A percentile compares a stretch with the other conserved stretches of the same genome.
These are phyloP conservation scores for Meteorus sp. DNA, from an alignment of 1,140 invertebrate genomes.

Conservation along the genomic window DNA sequence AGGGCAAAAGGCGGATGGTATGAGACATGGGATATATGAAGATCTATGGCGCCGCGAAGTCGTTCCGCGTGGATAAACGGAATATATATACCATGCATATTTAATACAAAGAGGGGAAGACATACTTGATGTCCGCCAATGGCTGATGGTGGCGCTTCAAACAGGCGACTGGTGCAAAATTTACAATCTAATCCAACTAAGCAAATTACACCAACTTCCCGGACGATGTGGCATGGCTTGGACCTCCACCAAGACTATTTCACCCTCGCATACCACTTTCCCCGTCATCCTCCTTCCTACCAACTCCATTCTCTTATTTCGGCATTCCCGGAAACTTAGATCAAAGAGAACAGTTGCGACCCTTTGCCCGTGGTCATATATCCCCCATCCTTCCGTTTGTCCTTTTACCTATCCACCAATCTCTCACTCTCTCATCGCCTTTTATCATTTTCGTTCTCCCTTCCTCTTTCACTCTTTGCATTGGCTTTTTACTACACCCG, in stretches of 20 bases:
- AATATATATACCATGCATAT: no score
- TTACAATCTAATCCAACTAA: slow-evolving; percentile 52
- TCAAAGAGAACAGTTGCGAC: slow-evolving; percentile 38
- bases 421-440: not conserved
- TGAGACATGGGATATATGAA: no score
- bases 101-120: no score
- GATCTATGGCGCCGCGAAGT: no score
- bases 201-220: slow-evolving; percentile 47
- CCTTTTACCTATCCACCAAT: slow-evolving; percentile 15
- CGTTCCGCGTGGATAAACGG: no score
- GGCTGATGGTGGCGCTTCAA: slow-evolving; percentile 33
- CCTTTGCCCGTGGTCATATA: slow-evolving; percentile 8
- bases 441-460: no score
- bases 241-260: no score
- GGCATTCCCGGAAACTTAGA: slow-evolving; percentile 48
- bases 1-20: no score
- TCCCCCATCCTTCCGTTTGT: slow-evolving; percentile 23
- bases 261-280: slow-evolving; percentile 39
- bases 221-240: slow-evolving; percentile 26
- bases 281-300: no score
- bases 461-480: slow-evolving; percentile 3
- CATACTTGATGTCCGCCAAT: not conserved
- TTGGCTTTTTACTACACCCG: not conserved
- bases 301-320: no score
- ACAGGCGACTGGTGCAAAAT: slow-evolving; percentile 42